phyloP scores from a whole-genome alignment of 2,888 invertebrate genomes.

The Tholera decimalis region DNA sequence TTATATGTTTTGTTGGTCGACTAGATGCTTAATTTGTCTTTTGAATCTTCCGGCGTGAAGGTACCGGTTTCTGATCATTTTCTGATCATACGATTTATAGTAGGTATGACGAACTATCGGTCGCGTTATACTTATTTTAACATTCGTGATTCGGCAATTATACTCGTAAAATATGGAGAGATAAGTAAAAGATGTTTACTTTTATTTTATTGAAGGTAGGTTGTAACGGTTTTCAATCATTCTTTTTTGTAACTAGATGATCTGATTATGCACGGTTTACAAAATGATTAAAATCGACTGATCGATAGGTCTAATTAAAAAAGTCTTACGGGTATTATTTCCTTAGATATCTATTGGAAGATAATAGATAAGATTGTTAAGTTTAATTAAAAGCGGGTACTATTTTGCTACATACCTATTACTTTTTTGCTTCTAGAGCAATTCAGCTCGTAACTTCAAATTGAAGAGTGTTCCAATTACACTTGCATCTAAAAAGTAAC shows the following conservation, averaged over 20 bases:
- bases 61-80: constrained; percentile 73
- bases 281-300: background rate
- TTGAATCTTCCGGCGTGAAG: constrained; percentile 60
- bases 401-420: too few species aligned
- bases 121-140: constrained; percentile 24
- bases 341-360: background rate
- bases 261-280: too few species aligned
- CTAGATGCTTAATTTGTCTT: constrained; percentile 58
- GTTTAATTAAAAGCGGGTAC: constrained; percentile 22
- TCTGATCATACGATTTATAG: constrained; percentile 65
- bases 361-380: constrained; percentile 23
- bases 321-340: constrained; percentile 10
- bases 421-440: constrained; percentile 13
- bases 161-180: background rate
- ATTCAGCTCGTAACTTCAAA: constrained; percentile 25
- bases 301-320: background rate
- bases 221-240: background rate
- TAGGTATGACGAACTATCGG: constrained; percentile 47
- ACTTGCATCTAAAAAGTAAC: background rate
- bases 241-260: too few species aligned
- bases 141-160: constrained; percentile 6
- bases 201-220: constrained; percentile 17
- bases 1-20: constrained; percentile 57
- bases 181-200: constrained; percentile 5
- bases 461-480: constrained; percentile 10